Base-by-base conservation (phyloP, 37 sponge, comb jelly and placozoan genomes). In the Hexactinellida sp. region DNA sequence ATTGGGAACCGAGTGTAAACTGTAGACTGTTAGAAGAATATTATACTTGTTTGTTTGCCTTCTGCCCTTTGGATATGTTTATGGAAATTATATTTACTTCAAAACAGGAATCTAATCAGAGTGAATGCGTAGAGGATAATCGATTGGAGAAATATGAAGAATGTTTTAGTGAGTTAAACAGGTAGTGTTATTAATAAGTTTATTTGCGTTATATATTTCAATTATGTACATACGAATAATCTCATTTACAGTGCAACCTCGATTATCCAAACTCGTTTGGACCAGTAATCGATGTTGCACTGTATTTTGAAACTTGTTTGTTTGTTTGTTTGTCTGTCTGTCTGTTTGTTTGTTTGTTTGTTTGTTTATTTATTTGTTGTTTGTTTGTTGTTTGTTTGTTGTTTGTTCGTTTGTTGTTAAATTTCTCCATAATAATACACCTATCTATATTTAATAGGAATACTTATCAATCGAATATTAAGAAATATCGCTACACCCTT, bases 121-220 rank as follows among this genome's bases (percentile, higher is more conserved):
- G 13, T 63, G 76, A 25, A 25, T 25, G 76, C 13, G 34, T 5
- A 32, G 34, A 28, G 3, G 76, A 63, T 25, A 63, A 63, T 63
- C 25, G 30, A 25, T 63, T 63, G 76, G 76, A 63, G 30, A 63
- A 63, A n/a, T 63, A 63, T 63, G 76, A 63, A n/a, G 76, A 63
- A n/a, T 63, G 76, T 63, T 63, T 63, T 63, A 63, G 76, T 63
- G 76, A 63, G 13, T n/a, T 63, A 23, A 63, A 63, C 34, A 63
- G 30, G 76, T 63, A 28, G 30, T 47, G 16, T 47, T 47, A 19
- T 47, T 47, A 47, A 47, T 47, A 47, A n/a, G n/a, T n/a, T n/a
- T n/a, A n/a, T n/a, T n/a, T n/a, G n/a, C n/a, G n/a, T n/a, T n/a
- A n/a, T n/a, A n/a, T n/a, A n/a, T n/a, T n/a, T n/a, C n/a, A n/a